Evolutionary conservation across 2,888 invertebrate species (phyloP).

Genomic region (Drosophila pegasa): DNA sequence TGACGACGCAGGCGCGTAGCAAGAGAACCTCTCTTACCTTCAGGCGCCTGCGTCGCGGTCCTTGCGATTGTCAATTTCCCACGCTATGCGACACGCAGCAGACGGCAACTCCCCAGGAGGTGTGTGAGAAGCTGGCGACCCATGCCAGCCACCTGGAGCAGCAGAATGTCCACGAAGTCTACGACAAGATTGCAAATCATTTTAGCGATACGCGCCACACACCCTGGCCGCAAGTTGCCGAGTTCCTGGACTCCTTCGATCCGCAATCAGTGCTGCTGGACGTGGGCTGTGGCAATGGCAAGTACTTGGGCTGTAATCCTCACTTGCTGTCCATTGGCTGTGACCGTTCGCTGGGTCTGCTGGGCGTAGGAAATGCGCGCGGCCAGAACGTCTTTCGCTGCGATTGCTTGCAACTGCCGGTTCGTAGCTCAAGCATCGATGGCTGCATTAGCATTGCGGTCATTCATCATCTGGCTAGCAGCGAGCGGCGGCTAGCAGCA

Average conservation of each 20-base stretch:
- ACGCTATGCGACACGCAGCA: slow-evolving; percentile 88
- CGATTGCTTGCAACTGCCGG: slow-evolving; percentile 91
- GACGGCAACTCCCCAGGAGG: slow-evolving; percentile 33
- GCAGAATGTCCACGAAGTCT: slow-evolving; percentile 93
- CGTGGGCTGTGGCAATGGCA: slow-evolving; percentile 99
- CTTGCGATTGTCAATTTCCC: slow-evolving; percentile 89
- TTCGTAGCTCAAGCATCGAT: slow-evolving; percentile 90
- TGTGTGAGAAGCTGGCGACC: slow-evolving; percentile 77
- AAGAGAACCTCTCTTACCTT: slow-evolving; percentile 94
- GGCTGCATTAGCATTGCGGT: slow-evolving; percentile 97
- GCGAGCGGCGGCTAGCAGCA: slow-evolving; percentile 91
- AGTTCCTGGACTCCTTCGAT: slow-evolving; percentile 90
- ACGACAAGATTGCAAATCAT: slow-evolving; percentile 96
- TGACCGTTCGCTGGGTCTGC: slow-evolving; percentile 91
- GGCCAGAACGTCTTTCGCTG: slow-evolving; percentile 90
- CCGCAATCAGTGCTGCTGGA: slow-evolving; percentile 92
- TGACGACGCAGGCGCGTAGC: slow-evolving; percentile 86
- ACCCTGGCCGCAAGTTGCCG: slow-evolving; percentile 95
- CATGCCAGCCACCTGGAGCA: slow-evolving; percentile 89
- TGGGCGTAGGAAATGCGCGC: slow-evolving; percentile 87
- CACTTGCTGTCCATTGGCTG: slow-evolving; percentile 88
- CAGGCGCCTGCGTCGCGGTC: slow-evolving; percentile 86
- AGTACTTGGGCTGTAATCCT: slow-evolving; percentile 89
- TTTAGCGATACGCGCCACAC: slow-evolving; percentile 97
- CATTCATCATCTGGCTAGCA: slow-evolving; percentile 96